Evolutionary conservation across 1,140 invertebrate genomes (phyloP), one percentile per base, ranked within the genome.

Genomic region (Oedothorax gibbosus): DNA sequence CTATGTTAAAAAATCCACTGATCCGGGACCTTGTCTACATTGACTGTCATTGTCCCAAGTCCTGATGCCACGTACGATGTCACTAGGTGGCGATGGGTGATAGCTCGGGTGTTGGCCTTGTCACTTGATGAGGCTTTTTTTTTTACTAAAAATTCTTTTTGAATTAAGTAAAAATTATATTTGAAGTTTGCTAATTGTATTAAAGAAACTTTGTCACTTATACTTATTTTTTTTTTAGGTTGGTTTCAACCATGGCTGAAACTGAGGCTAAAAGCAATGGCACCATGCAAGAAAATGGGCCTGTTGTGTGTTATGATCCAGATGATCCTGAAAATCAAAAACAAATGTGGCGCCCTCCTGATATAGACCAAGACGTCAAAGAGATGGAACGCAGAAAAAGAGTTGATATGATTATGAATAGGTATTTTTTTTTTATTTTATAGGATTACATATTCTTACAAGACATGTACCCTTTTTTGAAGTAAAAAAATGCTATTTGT

Each of bases 381-480:
- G 97, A 99, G 91, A 99, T 99, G 98, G 97, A 98, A 88, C 93
- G 97, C 69, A 93, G 98, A 87, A 98, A 98, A 92, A 93, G 98
- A 69, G 98, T 99, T 6, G 96, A 98, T 88, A 94, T 95, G 89
- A 97, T 99, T 87, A 97, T 99, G 93, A 97, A 97, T 87, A 88
- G 87, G 87, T 88, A 78, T 49, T 11, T 73, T 54, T 15, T 21
- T 65, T 79, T 5, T 49, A 49, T 56, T 56, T 35, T 15, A 35
- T 35, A 35, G 35, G 35, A 35, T 35, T 35, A n/a, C 35, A 35
- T 35, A 35, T 35, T 35, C 35, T 35, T 35, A 35, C 35, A 35
- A 35, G 35, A 5, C 5, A 35, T 35, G 5, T 35, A 35, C 2
- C 35, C 5, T 35, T 2, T 35, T 35, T 35, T 35, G 5, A 35